A percentile compares a stretch with the other conserved stretches of the same genome.
Conservation (phyloP, 2,888 invertebrate species). For the Pediacus dermestoides region DNA sequence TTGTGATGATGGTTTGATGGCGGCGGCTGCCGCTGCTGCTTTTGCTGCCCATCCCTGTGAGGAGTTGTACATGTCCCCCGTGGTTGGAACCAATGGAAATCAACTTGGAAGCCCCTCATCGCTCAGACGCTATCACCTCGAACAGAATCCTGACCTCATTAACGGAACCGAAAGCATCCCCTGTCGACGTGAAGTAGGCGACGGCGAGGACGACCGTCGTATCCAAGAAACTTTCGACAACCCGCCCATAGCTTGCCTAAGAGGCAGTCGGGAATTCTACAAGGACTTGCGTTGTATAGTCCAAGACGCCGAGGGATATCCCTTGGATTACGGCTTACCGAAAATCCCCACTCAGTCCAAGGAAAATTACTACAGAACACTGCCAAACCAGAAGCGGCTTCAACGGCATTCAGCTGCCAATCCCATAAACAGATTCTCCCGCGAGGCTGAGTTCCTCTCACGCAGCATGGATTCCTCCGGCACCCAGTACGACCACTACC, state of each 20-base stretch:
- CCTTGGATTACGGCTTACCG: slow-evolving; percentile 72
- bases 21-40: slow-evolving; percentile 21
- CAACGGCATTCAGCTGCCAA: slow-evolving; percentile 54
- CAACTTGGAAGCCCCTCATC: slow-evolving; percentile 57
- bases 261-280: slow-evolving; percentile 28
- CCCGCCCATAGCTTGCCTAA: slow-evolving; percentile 26
- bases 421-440: slow-evolving; percentile 56
- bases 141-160: slow-evolving; percentile 75
- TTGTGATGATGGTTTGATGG: slow-evolving; percentile 16
- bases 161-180: slow-evolving; percentile 66
- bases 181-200: slow-evolving; percentile 45
- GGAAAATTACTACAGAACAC: slow-evolving; percentile 60
- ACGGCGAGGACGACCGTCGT: slow-evolving; percentile 29
- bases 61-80: slow-evolving; percentile 34
- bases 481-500: slow-evolving; percentile 53
- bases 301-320: slow-evolving; percentile 70
- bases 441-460: slow-evolving; percentile 63
- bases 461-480: slow-evolving; percentile 49
- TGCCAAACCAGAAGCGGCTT: slow-evolving; percentile 65
- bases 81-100: slow-evolving; percentile 45
- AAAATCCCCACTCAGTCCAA: slow-evolving; percentile 51
- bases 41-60: slow-evolving; percentile 26
- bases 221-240: slow-evolving; percentile 18
- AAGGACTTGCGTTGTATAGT: slow-evolving; percentile 57
- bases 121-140: slow-evolving; percentile 51